Evolutionary conservation across 2,797 vertebrate genomes (phyloP).

Genomic region (Diplodus puntazzo): DNA sequence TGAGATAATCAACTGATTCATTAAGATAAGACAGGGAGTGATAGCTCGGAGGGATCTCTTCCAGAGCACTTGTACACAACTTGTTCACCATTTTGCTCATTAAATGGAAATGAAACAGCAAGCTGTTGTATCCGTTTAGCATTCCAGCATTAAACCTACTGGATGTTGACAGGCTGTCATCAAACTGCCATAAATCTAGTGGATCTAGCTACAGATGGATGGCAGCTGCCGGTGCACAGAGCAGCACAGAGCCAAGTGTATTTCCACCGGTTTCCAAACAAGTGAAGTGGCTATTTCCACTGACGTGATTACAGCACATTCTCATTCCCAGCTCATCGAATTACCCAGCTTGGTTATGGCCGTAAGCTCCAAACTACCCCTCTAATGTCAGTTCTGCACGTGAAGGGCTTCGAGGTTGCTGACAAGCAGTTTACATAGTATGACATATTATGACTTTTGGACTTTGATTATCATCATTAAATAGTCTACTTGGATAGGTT

Average conservation of each 20-base stretch:
- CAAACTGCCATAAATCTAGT: constrained; percentile 38
- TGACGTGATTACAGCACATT: too few relatives aligned
- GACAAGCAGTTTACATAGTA: too few relatives aligned
- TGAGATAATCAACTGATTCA: constrained; percentile 68
- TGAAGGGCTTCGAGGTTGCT: too few relatives aligned
- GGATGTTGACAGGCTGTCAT: constrained; percentile 46
- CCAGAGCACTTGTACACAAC: constrained; percentile 31
- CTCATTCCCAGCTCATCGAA: too few relatives aligned
- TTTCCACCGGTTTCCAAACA: neutral
- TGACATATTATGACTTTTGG: too few relatives aligned
- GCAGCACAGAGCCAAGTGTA: neutral
- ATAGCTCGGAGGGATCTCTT: constrained; percentile 37
- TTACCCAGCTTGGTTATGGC: too few relatives aligned
- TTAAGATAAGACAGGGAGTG: constrained; percentile 62
- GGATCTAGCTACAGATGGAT: constrained; percentile 12
- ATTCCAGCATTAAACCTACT: constrained; percentile 20
- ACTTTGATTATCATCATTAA: too few relatives aligned
- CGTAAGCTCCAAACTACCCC: too few relatives aligned
- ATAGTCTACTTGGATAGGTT: too few relatives aligned
- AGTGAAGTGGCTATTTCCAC: neutral
- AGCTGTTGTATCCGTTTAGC: constrained; percentile 36
- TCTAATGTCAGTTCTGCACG: too few relatives aligned
- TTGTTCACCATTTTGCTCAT: constrained; percentile 54
- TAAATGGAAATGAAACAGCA: constrained; percentile 52
- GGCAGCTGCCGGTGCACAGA: constrained; percentile 10